phyloP scores from a whole-genome alignment of 2,888 invertebrate genomes.

The Hedya salicella region DNA sequence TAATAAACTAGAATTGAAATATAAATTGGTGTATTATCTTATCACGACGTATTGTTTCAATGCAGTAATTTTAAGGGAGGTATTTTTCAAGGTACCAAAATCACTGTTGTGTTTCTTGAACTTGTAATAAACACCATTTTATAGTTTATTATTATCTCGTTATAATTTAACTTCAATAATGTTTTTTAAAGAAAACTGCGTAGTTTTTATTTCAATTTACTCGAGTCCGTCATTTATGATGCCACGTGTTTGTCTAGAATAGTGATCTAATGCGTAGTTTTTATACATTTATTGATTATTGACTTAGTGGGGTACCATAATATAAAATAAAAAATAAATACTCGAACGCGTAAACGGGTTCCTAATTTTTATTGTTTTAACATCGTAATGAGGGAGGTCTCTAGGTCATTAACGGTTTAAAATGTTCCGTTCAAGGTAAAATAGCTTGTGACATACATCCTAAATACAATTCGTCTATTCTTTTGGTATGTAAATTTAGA shows the following conservation, averaged over 20 bases:
- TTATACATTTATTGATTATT: conserved; percentile 56
- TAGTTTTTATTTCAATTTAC: conserved; percentile 32
- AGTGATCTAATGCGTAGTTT: conserved; percentile 65
- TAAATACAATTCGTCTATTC: conserved; percentile 39
- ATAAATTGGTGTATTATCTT: too few species aligned
- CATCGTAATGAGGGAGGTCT: conserved; percentile 17
- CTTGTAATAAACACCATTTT: not conserved
- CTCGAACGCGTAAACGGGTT: not conserved
- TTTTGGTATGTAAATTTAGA: conserved; percentile 41
- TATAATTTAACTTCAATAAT: conserved; percentile 5
- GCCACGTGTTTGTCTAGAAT: conserved; percentile 51
- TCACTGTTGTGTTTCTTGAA: not conserved
- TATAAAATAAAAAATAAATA: too few species aligned
- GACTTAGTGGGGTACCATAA: conserved; percentile 44
- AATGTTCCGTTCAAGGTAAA: conserved; percentile 42
- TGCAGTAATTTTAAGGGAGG: too few species aligned
- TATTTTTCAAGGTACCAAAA: too few species aligned
- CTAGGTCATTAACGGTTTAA: conserved; percentile 43
- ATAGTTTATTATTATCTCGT: not conserved
- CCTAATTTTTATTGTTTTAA: conserved; percentile 30
- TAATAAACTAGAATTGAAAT: too few species aligned
- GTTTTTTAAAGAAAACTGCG: conserved; percentile 24
- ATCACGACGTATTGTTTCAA: too few species aligned
- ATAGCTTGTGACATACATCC: conserved; percentile 38
- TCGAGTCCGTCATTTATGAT: conserved; percentile 33